phyloP scores from a whole-genome alignment of 2,888 invertebrate genomes.

The Marasmarcha lunaedactyla region DNA sequence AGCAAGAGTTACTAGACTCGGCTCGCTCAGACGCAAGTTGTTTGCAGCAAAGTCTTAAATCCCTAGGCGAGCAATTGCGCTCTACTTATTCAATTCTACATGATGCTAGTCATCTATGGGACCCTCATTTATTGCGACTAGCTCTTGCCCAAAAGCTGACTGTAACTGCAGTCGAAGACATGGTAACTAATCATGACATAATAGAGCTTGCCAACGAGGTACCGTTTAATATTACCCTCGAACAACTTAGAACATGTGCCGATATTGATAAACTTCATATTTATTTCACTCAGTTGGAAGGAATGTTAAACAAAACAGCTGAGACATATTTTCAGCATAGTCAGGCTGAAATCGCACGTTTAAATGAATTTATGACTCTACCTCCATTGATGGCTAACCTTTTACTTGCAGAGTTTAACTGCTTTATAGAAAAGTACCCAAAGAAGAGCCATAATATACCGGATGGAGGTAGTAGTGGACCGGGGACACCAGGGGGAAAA shows the following conservation, averaged over 20 bases:
- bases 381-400: slow-evolving; percentile 26
- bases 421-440: slow-evolving; percentile 41
- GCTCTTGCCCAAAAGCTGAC: slow-evolving; percentile 43
- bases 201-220: slow-evolving; percentile 39
- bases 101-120: slow-evolving; percentile 45
- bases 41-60: slow-evolving; percentile 34
- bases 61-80: slow-evolving; percentile 36
- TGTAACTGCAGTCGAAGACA: slow-evolving; percentile 47
- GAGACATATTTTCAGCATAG: slow-evolving; percentile 35
- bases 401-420: slow-evolving; percentile 38
- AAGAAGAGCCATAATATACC: slow-evolving; percentile 12
- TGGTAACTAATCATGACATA: slow-evolving; percentile 38
- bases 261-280: slow-evolving; percentile 37
- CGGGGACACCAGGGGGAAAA: slow-evolving; percentile 9
- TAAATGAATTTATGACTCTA: slow-evolving; percentile 41
- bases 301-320: slow-evolving; percentile 28
- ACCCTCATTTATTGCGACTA: slow-evolving; percentile 41
- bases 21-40: slow-evolving; percentile 22
- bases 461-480: neutral
- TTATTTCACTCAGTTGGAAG: slow-evolving; percentile 23
- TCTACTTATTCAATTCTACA: slow-evolving; percentile 37
- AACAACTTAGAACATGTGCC: slow-evolving; percentile 32
- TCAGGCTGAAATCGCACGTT: slow-evolving; percentile 32
- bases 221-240: slow-evolving; percentile 35
- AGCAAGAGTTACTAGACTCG: slow-evolving; percentile 12